Evolutionary conservation across 2,113 vertebrate species (phyloP).

Genomic region (Cromileptes altivelis): DNA sequence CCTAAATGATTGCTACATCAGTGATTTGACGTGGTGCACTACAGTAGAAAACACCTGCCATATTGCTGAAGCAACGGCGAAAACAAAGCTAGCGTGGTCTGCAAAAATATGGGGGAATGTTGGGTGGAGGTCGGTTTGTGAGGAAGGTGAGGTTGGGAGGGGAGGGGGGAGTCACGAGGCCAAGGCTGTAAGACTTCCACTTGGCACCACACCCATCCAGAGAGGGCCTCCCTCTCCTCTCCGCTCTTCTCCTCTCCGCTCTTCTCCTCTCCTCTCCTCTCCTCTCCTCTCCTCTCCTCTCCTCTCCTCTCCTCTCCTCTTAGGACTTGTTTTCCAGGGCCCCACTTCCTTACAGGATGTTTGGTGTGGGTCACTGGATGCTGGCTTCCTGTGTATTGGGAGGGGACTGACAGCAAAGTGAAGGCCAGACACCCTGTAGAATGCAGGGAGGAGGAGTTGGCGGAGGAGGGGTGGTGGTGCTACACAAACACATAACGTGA

Average conservation of each 20-base stretch:
- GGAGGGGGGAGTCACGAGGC: constrained; percentile 45
- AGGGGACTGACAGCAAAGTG: constrained; percentile 84
- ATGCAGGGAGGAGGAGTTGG: constrained; percentile 65
- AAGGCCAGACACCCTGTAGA: constrained; percentile 82
- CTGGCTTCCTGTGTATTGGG: constrained; percentile 87
- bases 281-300: constrained; percentile 15
- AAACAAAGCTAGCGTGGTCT: constrained; percentile 21
- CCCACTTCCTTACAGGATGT: constrained; percentile 88
- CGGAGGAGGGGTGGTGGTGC: constrained; percentile 48
- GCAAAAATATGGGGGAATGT: constrained; percentile 55
- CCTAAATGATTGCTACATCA: not conserved
- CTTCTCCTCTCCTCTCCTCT: constrained; percentile 22
- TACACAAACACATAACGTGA: constrained; percentile 75
- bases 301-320: constrained; percentile 60
- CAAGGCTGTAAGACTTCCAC: constrained; percentile 73
- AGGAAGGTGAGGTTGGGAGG: constrained; percentile 54
- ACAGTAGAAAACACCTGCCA: constrained; percentile 46
- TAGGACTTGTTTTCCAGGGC: constrained; percentile 82
- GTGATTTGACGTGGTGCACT: not conserved
- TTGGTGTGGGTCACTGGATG: constrained; percentile 85
- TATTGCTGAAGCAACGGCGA: not conserved
- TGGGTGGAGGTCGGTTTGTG: constrained; percentile 52
- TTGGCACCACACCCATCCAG: constrained; percentile 69
- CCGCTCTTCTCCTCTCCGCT: constrained; percentile 58
- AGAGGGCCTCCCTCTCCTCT: constrained; percentile 63